Evolutionary conservation across 2,888 invertebrate genomes (phyloP), one percentile per base, ranked within the genome.

Genomic region (Agonopterix heracliana): DNA sequence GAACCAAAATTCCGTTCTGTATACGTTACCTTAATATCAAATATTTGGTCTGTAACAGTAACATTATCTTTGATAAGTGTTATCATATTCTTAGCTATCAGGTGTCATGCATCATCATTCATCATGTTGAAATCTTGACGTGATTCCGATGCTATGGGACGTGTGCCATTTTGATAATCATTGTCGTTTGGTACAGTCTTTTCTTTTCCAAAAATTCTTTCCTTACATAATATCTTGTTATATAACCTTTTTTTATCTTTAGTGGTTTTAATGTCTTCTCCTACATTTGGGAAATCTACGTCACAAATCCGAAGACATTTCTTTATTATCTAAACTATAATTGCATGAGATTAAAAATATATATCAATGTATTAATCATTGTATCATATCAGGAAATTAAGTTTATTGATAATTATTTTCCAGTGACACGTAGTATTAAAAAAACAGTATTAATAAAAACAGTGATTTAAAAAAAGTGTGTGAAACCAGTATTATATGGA

Each of bases 101-200:
- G 44, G 13, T 45, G 56, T 61, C 55, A 66, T 85, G 71, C 63
- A 84, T 82, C 81, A 85, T 82, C 77, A 78, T 87, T 68, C 79
- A 86, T 87, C 86, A 84, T 71, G 68, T 51, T 47, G 53, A 64
- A 71, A 68, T 71, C 71, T 81, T 78, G 81, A 80, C 84, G 74
- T 69, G 67, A 61, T 63, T 68, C 59, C 55, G 48, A 54, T 61
- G 60, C 59, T 54, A 63, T 66, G 52, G 55, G 56, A 60, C 61
- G 63, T 66, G 64, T 66, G 64, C 70, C 79, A 84, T 74, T 75
- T 64, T 59, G 71, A 74, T 69, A 68, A 69, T 56, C 57, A 55
- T 55, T 61, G 60, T 70, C 65, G 62, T 57, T 58, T 57, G 54
- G 68, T 56, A 55, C 56, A 52, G 9, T 47, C 41, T 47, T 35